A percentile compares a stretch with the other conserved stretches of the same genome.
phyloP scores from a whole-genome alignment of 1,140 invertebrate species.

The Phthorimaea operculella region DNA sequence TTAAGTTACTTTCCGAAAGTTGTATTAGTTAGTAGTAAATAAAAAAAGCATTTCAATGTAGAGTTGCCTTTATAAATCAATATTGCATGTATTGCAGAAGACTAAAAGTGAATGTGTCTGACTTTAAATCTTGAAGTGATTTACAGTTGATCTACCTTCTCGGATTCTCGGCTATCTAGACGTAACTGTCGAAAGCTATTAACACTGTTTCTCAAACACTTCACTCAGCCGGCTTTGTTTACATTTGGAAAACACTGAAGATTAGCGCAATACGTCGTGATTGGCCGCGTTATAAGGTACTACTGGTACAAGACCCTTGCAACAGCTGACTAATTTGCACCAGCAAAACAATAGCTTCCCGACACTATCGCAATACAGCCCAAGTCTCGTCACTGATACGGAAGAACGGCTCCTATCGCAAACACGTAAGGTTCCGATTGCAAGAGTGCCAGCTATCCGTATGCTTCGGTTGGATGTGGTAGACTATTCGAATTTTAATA shows the following conservation, averaged over 20 bases:
- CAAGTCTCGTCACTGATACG: slow-evolving; percentile 14
- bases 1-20: no score
- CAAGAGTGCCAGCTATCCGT: slow-evolving; percentile 28
- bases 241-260: not conserved
- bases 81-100: no score
- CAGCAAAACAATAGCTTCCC: slow-evolving; percentile 47
- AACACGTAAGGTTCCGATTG: slow-evolving; percentile 26
- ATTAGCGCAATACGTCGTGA: slow-evolving; percentile 31
- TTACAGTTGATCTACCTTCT: not conserved
- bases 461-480: slow-evolving; percentile 36
- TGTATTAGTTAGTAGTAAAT: no score
- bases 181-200: slow-evolving; percentile 4
- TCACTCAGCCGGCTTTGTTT: not conserved
- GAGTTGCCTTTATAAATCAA: no score
- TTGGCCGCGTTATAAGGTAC: slow-evolving; percentile 28
- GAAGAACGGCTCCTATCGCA: slow-evolving; percentile 25
- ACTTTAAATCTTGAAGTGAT: not conserved
- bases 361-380: slow-evolving; percentile 20
- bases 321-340: slow-evolving; percentile 61
- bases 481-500: slow-evolving; percentile 58
- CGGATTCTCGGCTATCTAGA: not conserved
- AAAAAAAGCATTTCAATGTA: no score
- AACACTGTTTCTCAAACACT: not conserved
- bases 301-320: slow-evolving; percentile 42
- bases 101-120: no score